Evolutionary conservation across 2,113 vertebrate genomes (phyloP).

Genomic region (Petaurus breviceps): DNA sequence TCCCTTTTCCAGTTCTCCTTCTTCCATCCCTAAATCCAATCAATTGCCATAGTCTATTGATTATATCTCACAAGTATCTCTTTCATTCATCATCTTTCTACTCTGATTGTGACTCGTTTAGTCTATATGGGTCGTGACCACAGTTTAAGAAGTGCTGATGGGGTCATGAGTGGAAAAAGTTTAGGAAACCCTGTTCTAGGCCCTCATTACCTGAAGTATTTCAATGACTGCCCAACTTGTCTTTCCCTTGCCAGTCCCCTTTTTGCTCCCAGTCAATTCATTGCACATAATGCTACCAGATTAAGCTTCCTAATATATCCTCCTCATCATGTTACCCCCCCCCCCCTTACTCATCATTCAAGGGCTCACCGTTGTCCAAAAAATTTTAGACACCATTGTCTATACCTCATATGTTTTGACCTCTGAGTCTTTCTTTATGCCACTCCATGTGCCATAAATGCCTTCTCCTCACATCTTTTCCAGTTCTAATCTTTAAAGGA

Average conservation of each 20-base stretch:
- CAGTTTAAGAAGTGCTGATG: too few relatives aligned
- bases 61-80: neutral
- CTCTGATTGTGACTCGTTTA: neutral
- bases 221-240: neutral
- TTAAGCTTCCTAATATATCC: neutral
- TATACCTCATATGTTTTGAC: neutral
- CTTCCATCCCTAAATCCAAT: neutral
- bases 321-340: neutral
- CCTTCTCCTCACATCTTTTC: neutral
- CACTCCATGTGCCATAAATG: neutral
- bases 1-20: neutral
- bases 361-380: neutral
- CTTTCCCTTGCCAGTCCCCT: neutral
- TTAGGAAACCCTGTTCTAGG: too few relatives aligned
- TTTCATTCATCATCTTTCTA: neutral
- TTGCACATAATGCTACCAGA: neutral
- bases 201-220: neutral
- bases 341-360: neutral
- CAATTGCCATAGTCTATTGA: neutral
- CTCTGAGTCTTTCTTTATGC: neutral
- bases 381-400: neutral
- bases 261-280: neutral
- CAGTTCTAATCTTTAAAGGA: neutral
- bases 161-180: too few relatives aligned
- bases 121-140: neutral